A percentile compares a stretch with the other conserved stretches of the same genome.
Evolutionary conservation across 2,797 vertebrate species (phyloP).

Genomic region (Podarcis lilfordi): DNA sequence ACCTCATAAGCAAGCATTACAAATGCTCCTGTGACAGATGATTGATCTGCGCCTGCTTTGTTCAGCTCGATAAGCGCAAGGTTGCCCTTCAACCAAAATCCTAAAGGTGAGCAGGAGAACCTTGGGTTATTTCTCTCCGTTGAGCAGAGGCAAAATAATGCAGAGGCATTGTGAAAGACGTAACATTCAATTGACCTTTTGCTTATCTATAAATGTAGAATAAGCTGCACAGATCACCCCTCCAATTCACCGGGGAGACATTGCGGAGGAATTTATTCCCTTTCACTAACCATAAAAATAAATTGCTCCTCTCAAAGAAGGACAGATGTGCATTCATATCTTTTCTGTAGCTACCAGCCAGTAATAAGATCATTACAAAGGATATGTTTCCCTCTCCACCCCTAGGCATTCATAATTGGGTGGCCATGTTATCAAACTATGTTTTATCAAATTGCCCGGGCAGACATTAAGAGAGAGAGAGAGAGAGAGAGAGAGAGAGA

Average conservation of each 20-base stretch:
- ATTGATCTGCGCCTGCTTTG: conserved; percentile 44
- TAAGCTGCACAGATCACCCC: conserved; percentile 60
- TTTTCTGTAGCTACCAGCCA: conserved; percentile 25
- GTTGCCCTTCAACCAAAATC: conserved; percentile 22
- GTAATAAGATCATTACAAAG: conserved; percentile 74
- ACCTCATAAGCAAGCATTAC: conserved; percentile 51
- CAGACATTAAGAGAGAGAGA: no score
- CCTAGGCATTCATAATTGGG: conserved; percentile 53
- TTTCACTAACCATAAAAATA: conserved; percentile 81
- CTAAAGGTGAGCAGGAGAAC: not conserved
- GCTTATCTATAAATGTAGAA: conserved; percentile 81
- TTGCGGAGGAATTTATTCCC: conserved; percentile 79
- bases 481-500: no score
- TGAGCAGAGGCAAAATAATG: conserved; percentile 15
- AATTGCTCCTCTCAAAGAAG: conserved; percentile 69
- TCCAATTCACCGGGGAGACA: conserved; percentile 65
- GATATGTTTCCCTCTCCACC: conserved; percentile 49
- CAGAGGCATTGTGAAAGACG: conserved; percentile 57
- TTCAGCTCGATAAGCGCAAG: conserved; percentile 43
- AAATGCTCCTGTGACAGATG: conserved; percentile 46
- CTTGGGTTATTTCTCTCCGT: conserved; percentile 6
- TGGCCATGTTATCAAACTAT: conserved; percentile 56
- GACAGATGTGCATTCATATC: conserved; percentile 54
- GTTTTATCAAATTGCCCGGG: conserved; percentile 40
- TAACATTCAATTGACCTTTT: conserved; percentile 82